Evolutionary conservation across 2,888 invertebrate genomes (phyloP), one percentile per base, ranked within the genome.

Genomic region (Epirrhoe alternata): DNA sequence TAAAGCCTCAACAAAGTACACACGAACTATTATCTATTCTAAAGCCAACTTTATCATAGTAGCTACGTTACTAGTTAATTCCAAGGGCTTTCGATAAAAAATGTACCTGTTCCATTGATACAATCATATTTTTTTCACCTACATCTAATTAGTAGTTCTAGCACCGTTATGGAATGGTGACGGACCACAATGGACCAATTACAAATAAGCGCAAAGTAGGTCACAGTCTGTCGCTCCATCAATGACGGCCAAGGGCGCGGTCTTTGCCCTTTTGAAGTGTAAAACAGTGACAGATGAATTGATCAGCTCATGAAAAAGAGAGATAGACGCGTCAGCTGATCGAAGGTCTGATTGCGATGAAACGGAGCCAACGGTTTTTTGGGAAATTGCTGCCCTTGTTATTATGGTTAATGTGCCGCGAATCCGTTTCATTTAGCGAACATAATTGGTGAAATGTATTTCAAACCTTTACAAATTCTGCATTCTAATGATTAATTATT

Each of bases 161-260:
- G 10, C 55, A 33, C 47, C 49, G 45, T 55, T 51, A 64, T 59
- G 54, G 35, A 55, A 38, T 59, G 50, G 50, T 51, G 51, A 56
- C 53, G 42, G 42, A 47, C 64, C 56, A 57, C 47, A 64, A 55
- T 73, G 66, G 73, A 69, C 69, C 68, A 76, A 74, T 74, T 73
- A 72, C 70, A 77, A 77, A 76, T 74, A 79, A 74, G 70, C 74
- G 70, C 64, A 69, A 85, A 79, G 74, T 85, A 71, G 83, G 87
- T 85, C 84, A 83, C 84, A 76, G 82, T 82, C 83, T 78, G 82
- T 70, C 80, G 81, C 80, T 74, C 73, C 69, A 71, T 72, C 72
- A 76, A 79, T 82, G 74, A 71, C 76, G 77, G 80, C 81, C 86
- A 85, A 87, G 87, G 88, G 83, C 85, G 80, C 61, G 82, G 81